Percentiles rank a stretch among this genome's conserved stretches.
These are phyloP conservation scores for Axinella damicornis DNA, from an alignment of 37 sponge, comb jelly and placozoan genomes.

Conservation along the genomic window DNA sequence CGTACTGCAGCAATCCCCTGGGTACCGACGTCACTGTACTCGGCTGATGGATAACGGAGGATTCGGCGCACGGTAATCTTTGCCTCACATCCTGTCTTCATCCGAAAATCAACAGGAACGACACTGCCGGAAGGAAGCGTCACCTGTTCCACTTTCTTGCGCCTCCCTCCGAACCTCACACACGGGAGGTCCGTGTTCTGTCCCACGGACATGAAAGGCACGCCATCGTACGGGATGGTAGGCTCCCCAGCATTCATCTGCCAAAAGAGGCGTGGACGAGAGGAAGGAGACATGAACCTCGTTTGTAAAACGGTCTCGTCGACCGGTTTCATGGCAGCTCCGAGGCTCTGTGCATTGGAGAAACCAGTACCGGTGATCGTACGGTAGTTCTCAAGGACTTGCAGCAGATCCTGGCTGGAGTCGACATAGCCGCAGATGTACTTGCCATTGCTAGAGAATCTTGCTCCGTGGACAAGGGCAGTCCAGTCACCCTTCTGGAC, in stretches of 20 bases:
- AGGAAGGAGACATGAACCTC: constrained; percentile 69
- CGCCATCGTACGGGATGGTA: constrained; percentile 81
- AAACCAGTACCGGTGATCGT: constrained; percentile 37
- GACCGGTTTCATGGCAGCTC: constrained; percentile 27
- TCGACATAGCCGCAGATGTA: constrained; percentile 75
- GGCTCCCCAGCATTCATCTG: constrained; percentile 89
- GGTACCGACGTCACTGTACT: constrained; percentile 18
- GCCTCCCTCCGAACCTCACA: constrained; percentile 50
- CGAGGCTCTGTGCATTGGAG: constrained; percentile 31
- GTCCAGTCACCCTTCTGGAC: constrained; percentile 39
- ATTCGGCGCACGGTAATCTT: constrained; percentile 73
- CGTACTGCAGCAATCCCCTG: constrained; percentile 55
- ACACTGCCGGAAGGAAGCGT: constrained; percentile 58
- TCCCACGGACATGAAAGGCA: constrained; percentile 84
- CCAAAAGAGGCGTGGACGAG: constrained; percentile 87
- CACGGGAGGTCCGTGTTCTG: constrained; percentile 61
- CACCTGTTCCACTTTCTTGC: constrained; percentile 47
- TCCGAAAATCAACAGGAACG: constrained; percentile 40
- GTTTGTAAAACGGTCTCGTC: constrained; percentile 39
- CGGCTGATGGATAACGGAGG: constrained; percentile 63
- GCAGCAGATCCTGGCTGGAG: constrained; percentile 57
- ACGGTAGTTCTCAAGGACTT: constrained; percentile 66
- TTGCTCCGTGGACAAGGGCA: constrained; percentile 24
- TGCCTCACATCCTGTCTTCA: constrained; percentile 66
- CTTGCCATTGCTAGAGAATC: constrained; percentile 62